A percentile compares a stretch with the other conserved stretches of the same genome.
Evolutionary conservation across 2,113 vertebrate genomes (phyloP).

Genomic region (Coturnix japonica): DNA sequence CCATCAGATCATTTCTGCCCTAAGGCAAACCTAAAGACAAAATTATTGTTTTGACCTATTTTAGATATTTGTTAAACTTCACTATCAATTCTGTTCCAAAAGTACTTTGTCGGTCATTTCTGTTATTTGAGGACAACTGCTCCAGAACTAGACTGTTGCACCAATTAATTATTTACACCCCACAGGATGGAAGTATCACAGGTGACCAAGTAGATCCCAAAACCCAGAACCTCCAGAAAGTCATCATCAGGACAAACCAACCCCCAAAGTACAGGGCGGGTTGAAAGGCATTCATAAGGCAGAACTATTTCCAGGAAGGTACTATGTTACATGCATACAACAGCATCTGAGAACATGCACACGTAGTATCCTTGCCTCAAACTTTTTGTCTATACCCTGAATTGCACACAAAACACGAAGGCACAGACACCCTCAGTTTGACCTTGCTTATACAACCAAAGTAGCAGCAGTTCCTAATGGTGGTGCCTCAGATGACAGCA

Average conservation of each 20-base stretch:
- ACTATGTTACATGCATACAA: neutral
- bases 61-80: neutral
- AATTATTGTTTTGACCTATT: neutral
- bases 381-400: neutral
- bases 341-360: neutral
- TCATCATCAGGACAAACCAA: accelerated
- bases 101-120: neutral
- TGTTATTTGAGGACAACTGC: too few relatives aligned
- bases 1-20: neutral
- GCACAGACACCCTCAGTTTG: neutral
- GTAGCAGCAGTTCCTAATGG: accelerated
- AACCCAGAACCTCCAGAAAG: neutral
- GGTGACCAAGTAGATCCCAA: neutral
- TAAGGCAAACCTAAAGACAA: neutral
- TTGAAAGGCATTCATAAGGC: too few relatives aligned
- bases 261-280: too few relatives aligned
- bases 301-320: neutral
- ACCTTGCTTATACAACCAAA: neutral
- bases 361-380: neutral
- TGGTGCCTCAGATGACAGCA: neutral
- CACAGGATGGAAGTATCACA: too few relatives aligned
- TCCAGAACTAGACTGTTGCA: neutral
- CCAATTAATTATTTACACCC: neutral
- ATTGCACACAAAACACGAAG: neutral
- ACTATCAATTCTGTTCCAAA: neutral